Evolutionary conservation across 2,113 vertebrate genomes (phyloP).

Genomic region (Python bivittatus): DNA sequence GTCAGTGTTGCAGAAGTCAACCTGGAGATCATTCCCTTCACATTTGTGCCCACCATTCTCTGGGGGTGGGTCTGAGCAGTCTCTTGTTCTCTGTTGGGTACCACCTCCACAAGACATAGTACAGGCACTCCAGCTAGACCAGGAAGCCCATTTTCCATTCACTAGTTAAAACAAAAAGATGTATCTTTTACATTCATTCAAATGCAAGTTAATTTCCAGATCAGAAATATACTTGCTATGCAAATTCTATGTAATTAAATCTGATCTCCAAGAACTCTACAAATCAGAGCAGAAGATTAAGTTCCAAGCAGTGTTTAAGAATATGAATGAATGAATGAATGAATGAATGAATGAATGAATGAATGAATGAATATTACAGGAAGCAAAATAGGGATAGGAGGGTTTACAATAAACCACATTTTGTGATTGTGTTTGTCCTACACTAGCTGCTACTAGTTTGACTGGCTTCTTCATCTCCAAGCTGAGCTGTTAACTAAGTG

Average conservation of each 20-base stretch:
- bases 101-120: slow-evolving; percentile 92
- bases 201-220: background rate
- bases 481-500: background rate
- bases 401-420: background rate
- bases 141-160: slow-evolving; percentile 89
- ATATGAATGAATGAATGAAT: background rate
- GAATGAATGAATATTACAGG: no score
- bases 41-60: slow-evolving; percentile 85
- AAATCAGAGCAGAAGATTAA: background rate
- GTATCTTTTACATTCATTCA: rapidly evolving
- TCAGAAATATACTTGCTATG: background rate
- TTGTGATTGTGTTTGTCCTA: background rate
- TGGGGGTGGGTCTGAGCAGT: slow-evolving; percentile 86
- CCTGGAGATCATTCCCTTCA: slow-evolving; percentile 86
- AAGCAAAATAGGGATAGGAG: no score
- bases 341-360: no score
- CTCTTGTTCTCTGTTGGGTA: slow-evolving; percentile 83
- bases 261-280: background rate
- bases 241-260: background rate
- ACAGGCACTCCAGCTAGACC: slow-evolving; percentile 91
- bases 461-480: background rate
- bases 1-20: slow-evolving; percentile 92
- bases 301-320: background rate
- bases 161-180: slow-evolving; percentile 70
- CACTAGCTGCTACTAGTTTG: background rate